A percentile compares a stretch with the other conserved stretches of the same genome.
These are phyloP conservation scores for Cyclargus thomasi DNA, from an alignment of 1,140 invertebrate genomes.

Conservation along the genomic window DNA sequence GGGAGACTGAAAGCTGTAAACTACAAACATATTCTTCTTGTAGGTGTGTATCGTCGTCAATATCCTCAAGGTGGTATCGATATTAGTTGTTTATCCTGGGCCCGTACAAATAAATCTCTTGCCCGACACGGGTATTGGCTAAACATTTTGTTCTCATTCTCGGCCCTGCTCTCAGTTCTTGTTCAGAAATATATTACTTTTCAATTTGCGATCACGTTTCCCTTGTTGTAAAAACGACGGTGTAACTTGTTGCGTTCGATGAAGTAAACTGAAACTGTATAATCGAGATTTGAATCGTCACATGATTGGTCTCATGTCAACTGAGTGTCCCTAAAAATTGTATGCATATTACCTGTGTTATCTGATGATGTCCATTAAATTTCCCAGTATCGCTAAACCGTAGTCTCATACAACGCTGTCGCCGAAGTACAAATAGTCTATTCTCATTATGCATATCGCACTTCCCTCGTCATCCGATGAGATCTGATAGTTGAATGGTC, in stretches of 20 bases:
- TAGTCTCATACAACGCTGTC: too few species aligned
- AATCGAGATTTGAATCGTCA: not conserved
- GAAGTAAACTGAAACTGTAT: not conserved
- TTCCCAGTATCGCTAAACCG: too few species aligned
- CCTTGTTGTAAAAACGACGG: not conserved
- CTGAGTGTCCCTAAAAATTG: too few species aligned
- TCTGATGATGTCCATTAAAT: too few species aligned
- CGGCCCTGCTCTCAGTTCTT: not conserved
- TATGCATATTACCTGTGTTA: too few species aligned
- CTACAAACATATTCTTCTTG: too few species aligned
- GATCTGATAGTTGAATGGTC: not conserved
- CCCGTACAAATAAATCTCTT: conserved; percentile 13
- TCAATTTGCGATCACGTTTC: conserved; percentile 4
- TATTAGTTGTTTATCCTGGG: conserved; percentile 16
- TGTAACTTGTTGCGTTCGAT: not conserved
- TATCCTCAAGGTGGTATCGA: conserved; percentile 21
- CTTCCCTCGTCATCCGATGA: not conserved
- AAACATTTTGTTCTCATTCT: conserved; percentile 7
- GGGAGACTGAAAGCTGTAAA: too few species aligned
- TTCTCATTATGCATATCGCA: not conserved
- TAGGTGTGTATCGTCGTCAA: not conserved
- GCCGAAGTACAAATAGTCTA: too few species aligned
- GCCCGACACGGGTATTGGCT: conserved; percentile 5
- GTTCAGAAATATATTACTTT: conserved; percentile 11
- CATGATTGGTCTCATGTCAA: not conserved